Base-by-base conservation (phyloP, 2,888 invertebrate species). In the Archips crataeganus region DNA sequence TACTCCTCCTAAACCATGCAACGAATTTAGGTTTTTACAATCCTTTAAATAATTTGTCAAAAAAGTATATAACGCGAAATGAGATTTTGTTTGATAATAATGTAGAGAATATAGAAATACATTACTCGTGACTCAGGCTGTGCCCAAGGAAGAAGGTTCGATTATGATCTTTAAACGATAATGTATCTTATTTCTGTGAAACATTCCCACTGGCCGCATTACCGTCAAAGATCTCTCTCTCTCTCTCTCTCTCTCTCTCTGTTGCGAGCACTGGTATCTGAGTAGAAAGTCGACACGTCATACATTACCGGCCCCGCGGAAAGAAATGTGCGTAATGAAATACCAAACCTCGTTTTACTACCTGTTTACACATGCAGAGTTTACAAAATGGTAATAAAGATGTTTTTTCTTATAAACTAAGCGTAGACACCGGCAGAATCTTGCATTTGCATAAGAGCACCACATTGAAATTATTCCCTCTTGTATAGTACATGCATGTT, bases 231-330 rank as follows among this genome's bases (percentile, higher is more conserved):
- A 84, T 85, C 57, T 75, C 75, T 74, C 74, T 80, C 81, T 83
- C 85, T 85, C 74, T 80, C 81, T 83, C 85, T 85, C n/a, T 85
- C 57, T 75, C 75, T 74, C 74, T 80, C 81, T 83, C 85, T 85
- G 83, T 82, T 79, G 78, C 76, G 76, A 69, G 74, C 78, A 78
- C 84, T 82, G 83, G 80, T 81, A 79, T 79, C 67, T 10, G 51
- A 62, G 59, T 62, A 47, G 47, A 70, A 59, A 63, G 62, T 68
- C 63, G 63, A 59, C 68, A 63, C 63, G 63, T 68, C 68, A 73
- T 59, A 10, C 45, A 1, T 45, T 11, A 69, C 68, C 63, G 64
- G 68, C 63, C 68, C 49, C 39, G 57, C 39, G 13, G 62, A 68
- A 69, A 73, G 57, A 73, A 73, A 69, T 64, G 68, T 39, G 57